Base-by-base conservation (phyloP, 1,140 invertebrate genomes). In the Pissodes strobi region DNA sequence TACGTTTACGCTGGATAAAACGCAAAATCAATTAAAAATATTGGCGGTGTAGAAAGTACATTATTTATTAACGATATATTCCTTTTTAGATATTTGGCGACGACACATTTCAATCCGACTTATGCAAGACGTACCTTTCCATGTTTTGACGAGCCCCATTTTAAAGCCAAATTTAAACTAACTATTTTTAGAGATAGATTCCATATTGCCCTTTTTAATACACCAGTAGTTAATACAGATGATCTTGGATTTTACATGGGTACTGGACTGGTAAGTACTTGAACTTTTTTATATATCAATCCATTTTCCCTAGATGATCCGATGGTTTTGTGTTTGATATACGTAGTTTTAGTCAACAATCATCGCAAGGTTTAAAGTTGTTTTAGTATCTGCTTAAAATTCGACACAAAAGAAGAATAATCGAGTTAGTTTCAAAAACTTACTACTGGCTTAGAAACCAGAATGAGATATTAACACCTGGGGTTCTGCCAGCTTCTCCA, bases 61-160 rank as follows among this genome's bases (percentile, higher is more conserved):
- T 34, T 8, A 25, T 51, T 51, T 45, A 45, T 13, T 13, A 46
- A 46, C 18, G 13, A 38, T 5, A 43, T 45, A n/a, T 6, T 45
- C 23, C 13, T 18, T 69, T 70, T 56, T 56, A 97, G 94, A 76
- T 90, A 90, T 72, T 83, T 98, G 53, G 94, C 94, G 0, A 92
- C 95, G 2, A 98, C 96, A 0, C 92, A 98, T 74, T 99, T 99
- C 75, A 92, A 98, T 78, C 89, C 97, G 48, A 96, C 94, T 4
- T 92, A 93, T 67, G 97, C 97, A 0, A 84, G 97, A 13, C 87
- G 90, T 58, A 94, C 95, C 0, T 99, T 99, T 76, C 97, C 97
- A 0, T 98, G 95, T 76, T 94, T 98, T 71, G 97, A 99, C 77
- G 97, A 99, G 72, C 97, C 96, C 0, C 91, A 95, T 49, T 88